Conservation (phyloP, 2,113 vertebrate species). For the Oreotragus oreotragus region DNA sequence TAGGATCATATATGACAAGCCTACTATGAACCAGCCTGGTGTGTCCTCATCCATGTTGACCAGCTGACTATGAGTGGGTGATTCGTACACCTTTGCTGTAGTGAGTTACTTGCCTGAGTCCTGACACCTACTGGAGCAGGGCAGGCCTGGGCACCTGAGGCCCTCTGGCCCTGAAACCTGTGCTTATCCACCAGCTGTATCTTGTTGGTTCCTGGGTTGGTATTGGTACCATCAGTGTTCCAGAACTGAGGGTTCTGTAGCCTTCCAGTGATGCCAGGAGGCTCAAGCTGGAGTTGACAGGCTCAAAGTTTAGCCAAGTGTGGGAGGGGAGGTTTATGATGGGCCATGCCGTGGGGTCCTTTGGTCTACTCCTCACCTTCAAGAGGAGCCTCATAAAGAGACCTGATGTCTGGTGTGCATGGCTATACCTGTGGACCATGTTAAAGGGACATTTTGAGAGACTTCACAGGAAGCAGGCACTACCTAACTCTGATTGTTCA, state of each 20-base stretch:
- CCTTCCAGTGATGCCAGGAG: neutral
- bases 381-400: neutral
- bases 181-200: neutral
- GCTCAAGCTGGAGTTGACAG: neutral
- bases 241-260: neutral
- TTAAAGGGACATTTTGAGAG: neutral
- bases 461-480: neutral
- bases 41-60: neutral
- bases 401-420: neutral
- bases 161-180: neutral
- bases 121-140: too few relatives aligned
- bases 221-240: neutral
- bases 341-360: accelerated
- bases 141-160: neutral
- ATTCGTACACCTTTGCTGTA: neutral
- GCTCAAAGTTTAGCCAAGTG: neutral
- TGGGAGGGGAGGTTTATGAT: neutral
- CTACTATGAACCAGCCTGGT: accelerated
- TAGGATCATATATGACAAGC: neutral
- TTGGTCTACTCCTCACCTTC: neutral
- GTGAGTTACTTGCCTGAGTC: neutral
- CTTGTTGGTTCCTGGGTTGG: neutral
- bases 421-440: neutral
- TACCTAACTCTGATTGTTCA: neutral
- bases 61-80: too few relatives aligned